phyloP scores from a whole-genome alignment of 2,113 vertebrate genomes.

The Ifrita kowaldi region DNA sequence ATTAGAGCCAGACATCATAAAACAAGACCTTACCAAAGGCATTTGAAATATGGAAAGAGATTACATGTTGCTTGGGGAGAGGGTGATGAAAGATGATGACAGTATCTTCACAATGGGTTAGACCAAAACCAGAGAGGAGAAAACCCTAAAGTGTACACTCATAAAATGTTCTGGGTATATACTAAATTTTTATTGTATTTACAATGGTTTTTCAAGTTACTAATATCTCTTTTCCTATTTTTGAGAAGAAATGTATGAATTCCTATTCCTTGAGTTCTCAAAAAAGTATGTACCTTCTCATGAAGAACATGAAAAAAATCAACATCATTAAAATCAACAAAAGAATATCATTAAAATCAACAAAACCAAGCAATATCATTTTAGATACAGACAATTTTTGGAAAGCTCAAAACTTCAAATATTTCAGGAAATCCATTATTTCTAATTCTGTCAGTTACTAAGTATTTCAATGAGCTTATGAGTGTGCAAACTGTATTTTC shows the following conservation, averaged over 20 bases:
- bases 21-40: background rate
- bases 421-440: background rate
- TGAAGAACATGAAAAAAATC: background rate
- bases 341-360: background rate
- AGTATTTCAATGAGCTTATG: background rate
- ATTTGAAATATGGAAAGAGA: background rate
- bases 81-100: accelerated
- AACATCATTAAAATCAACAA: background rate
- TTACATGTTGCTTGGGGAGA: accelerated
- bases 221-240: background rate
- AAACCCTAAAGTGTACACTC: accelerated
- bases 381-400: background rate
- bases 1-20: background rate
- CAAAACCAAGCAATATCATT: background rate
- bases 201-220: background rate
- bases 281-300: background rate
- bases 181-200: background rate
- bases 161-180: background rate
- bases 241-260: background rate
- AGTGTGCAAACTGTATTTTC: background rate
- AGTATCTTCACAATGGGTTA: background rate
- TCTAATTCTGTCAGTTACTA: background rate
- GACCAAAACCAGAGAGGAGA: background rate
- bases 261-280: background rate
- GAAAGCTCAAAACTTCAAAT: background rate